A percentile compares a stretch with the other conserved stretches of the same genome.
These are phyloP conservation scores for Polydrusus pterygomalis DNA, from an alignment of 2,888 invertebrate genomes.

Conservation along the genomic window DNA sequence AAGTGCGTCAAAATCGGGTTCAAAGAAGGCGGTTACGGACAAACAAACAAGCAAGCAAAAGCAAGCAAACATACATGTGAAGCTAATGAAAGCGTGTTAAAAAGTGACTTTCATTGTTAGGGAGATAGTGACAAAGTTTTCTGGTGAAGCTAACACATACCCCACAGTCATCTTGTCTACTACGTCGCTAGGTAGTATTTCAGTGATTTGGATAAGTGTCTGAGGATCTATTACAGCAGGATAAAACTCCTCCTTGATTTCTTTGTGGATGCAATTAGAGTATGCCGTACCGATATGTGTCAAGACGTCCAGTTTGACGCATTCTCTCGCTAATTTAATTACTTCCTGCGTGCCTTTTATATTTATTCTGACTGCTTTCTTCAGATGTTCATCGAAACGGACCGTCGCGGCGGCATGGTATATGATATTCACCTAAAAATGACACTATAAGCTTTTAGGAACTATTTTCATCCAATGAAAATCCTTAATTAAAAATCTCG, in stretches of 20 bases:
- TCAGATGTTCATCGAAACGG: constrained; percentile 81
- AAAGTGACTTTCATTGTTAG: too few relatives aligned
- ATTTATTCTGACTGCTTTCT: constrained; percentile 80
- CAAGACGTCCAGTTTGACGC: constrained; percentile 74
- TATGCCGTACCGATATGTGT: constrained; percentile 61
- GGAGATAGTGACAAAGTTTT: too few relatives aligned
- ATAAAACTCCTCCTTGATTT: constrained; percentile 61
- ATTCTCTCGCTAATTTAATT: constrained; percentile 78
- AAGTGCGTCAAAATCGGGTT: too few relatives aligned
- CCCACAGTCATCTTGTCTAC: constrained; percentile 63
- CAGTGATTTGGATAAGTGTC: constrained; percentile 65
- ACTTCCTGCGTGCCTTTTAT: constrained; percentile 78
- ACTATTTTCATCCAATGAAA: too few relatives aligned
- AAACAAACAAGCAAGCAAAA: too few relatives aligned
- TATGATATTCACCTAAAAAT: constrained; percentile 73
- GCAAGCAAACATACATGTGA: too few relatives aligned
- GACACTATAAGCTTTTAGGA: too few relatives aligned
- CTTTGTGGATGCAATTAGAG: constrained; percentile 57
- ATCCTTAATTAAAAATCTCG: too few relatives aligned
- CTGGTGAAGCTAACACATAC: too few relatives aligned
- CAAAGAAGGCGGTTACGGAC: too few relatives aligned
- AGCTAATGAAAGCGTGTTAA: too few relatives aligned
- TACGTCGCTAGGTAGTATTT: constrained; percentile 67
- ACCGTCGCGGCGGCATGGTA: constrained; percentile 85
- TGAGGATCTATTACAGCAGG: constrained; percentile 67